Evolutionary conservation across 2,888 invertebrate genomes (phyloP).

Genomic region (Lepidocyrtinus sp.): DNA sequence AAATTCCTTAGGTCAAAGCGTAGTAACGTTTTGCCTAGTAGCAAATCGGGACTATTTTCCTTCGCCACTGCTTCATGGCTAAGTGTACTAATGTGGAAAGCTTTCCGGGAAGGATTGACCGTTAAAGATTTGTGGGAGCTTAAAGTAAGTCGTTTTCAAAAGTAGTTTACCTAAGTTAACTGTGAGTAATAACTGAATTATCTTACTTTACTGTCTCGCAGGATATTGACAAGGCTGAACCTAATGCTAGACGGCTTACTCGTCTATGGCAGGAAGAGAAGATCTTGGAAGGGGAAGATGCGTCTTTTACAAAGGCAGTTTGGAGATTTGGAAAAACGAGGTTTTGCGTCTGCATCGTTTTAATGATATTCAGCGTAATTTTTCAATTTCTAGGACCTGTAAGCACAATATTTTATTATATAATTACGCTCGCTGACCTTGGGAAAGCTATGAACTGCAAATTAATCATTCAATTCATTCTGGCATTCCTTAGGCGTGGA

Average conservation of each 20-base stretch:
- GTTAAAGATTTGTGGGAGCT: constrained; percentile 71
- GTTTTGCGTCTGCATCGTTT: constrained; percentile 71
- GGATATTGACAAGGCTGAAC: constrained; percentile 71
- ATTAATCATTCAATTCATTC: too few relatives aligned
- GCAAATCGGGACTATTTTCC: constrained; percentile 72
- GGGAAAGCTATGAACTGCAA: too few relatives aligned
- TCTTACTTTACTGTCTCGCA: too few relatives aligned
- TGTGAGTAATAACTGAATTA: background rate
- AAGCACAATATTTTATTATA: constrained; percentile 67
- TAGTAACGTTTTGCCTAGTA: constrained; percentile 65
- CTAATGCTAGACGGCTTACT: constrained; percentile 71
- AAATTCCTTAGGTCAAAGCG: constrained; percentile 45
- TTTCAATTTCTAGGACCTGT: constrained; percentile 73
- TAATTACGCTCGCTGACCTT: too few relatives aligned
- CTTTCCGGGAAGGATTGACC: constrained; percentile 72
- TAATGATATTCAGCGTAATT: constrained; percentile 71
- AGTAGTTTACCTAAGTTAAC: background rate
- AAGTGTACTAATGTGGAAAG: constrained; percentile 72
- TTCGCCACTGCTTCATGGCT: constrained; percentile 73
- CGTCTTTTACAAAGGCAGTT: constrained; percentile 72
- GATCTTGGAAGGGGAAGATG: constrained; percentile 70
- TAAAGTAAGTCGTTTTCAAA: constrained; percentile 69
- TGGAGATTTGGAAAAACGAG: constrained; percentile 72
- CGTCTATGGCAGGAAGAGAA: constrained; percentile 72
- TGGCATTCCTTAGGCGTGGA: constrained; percentile 58